Evolutionary conservation across 2,888 invertebrate species (phyloP), one percentile per base, ranked within the genome.

Genomic region (Drosophila sordidula): DNA sequence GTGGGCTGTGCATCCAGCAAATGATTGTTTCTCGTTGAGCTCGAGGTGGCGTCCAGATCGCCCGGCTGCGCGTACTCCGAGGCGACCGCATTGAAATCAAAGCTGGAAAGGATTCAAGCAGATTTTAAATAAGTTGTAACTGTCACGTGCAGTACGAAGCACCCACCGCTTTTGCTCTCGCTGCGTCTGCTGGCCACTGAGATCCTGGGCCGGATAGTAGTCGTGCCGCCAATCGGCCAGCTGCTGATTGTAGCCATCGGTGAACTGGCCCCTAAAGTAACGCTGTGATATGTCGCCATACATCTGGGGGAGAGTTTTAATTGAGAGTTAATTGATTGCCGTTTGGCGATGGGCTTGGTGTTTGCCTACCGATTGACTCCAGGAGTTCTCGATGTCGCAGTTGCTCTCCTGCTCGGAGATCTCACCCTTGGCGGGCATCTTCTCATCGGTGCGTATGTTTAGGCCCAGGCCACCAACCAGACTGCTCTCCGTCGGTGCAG

Each of bases 381-480:
- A 96, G 2, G 95, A 95, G 76, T 92, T 92, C 80, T 96, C 96
- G 90, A 95, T 95, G 79, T 95, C 95, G 11, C 96, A 96, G 89
- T 96, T 95, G 92, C 96, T 96, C 90, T 97, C 97, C 90, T 97
- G 97, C 14, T 96, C 97, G 12, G 96, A 97, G 42, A 97, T 94
- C 92, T 97, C 97, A 1, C 97, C 97, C 70, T 96, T 94, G 0
- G 97, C 95, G 38, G 97, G 97, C 96, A 97, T 97, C 75, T 95
- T 95, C 91, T 97, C 97, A 89, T 97, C 97, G 0, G 97, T 95
- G 80, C 96, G 94, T 85, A 97, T 97, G 90, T 96, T 96, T 47
- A 96, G 92, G 5, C 87, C 89, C 51, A 96, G 92, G 4, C 89
- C 90, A 3, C 90, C 89, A 1, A 91, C 91, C 64, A 91, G 75